Evolutionary conservation across 2,113 vertebrate species (phyloP).

Genomic region (Odobenus rosmarus): DNA sequence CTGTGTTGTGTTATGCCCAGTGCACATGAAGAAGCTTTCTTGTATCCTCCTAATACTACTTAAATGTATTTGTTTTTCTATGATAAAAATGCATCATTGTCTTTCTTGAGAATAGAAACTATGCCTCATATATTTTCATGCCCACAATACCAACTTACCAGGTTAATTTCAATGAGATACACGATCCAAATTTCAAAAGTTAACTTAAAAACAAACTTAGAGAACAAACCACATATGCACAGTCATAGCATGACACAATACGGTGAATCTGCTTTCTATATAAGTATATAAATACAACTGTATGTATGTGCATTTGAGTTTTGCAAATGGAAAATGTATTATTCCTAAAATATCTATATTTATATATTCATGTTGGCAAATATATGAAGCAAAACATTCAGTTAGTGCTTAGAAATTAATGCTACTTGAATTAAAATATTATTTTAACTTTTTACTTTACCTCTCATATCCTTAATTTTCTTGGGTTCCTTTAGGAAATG

Average conservation of each 20-base stretch:
- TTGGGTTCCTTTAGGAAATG: not conserved
- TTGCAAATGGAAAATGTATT: conserved; percentile 1
- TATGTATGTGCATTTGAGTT: not conserved
- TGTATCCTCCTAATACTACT: not conserved
- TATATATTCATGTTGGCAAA: not conserved
- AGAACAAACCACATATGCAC: not conserved
- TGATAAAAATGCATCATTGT: not conserved
- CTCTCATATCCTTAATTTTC: not conserved
- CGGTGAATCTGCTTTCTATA: not conserved
- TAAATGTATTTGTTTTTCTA: not conserved
- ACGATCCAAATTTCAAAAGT: not conserved
- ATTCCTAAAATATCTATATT: not conserved
- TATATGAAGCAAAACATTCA: not conserved
- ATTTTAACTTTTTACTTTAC: not conserved
- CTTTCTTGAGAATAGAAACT: not conserved
- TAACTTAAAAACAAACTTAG: not conserved
- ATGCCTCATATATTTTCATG: not conserved
- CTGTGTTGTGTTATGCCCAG: not conserved
- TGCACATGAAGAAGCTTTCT: not conserved
- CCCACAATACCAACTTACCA: not conserved
- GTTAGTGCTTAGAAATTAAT: not conserved
- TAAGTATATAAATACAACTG: not conserved
- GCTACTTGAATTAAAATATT: not conserved
- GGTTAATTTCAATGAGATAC: not conserved
- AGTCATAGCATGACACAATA: not conserved